Percentiles rank a stretch among this genome's conserved stretches.
phyloP scores from a whole-genome alignment of 2,888 invertebrate genomes.

The Pimpla rufipes region DNA sequence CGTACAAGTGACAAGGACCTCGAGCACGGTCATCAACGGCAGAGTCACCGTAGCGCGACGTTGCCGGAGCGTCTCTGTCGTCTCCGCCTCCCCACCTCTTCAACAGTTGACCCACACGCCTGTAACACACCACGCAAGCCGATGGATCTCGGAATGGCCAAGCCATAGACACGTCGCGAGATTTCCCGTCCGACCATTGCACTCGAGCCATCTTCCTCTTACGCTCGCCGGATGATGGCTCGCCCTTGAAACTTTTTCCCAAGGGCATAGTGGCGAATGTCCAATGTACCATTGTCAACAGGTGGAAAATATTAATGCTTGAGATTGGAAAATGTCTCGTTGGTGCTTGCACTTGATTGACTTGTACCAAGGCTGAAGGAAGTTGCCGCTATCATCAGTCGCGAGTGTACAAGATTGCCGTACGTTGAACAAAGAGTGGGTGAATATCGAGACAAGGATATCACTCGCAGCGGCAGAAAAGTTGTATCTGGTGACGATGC shows the following conservation, averaged over 20 bases:
- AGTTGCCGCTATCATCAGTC: neutral
- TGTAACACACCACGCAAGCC: conserved; percentile 6
- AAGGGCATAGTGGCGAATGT: neutral
- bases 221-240: neutral
- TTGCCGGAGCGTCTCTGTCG: conserved; percentile 63
- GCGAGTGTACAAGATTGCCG: conserved; percentile 2
- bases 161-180: conserved; percentile 56
- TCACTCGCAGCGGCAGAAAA: no score
- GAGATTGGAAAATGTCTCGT: neutral
- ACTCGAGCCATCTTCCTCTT: conserved; percentile 18
- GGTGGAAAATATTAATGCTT: neutral
- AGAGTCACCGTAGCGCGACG: conserved; percentile 66
- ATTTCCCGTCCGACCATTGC: conserved; percentile 64
- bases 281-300: neutral
- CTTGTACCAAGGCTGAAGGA: neutral
- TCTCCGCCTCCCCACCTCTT: neutral
- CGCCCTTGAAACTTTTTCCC: neutral
- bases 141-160: conserved; percentile 19
- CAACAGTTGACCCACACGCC: conserved; percentile 52
- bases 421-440: conserved; percentile 1
- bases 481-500: conserved; percentile 24
- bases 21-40: conserved; percentile 54
- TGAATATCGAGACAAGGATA: conserved; percentile 1
- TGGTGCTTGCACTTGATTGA: conserved; percentile 1
- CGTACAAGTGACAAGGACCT: conserved; percentile 72